Base-by-base conservation (phyloP, 2,888 invertebrate species). In the Xanthia icteritia region DNA sequence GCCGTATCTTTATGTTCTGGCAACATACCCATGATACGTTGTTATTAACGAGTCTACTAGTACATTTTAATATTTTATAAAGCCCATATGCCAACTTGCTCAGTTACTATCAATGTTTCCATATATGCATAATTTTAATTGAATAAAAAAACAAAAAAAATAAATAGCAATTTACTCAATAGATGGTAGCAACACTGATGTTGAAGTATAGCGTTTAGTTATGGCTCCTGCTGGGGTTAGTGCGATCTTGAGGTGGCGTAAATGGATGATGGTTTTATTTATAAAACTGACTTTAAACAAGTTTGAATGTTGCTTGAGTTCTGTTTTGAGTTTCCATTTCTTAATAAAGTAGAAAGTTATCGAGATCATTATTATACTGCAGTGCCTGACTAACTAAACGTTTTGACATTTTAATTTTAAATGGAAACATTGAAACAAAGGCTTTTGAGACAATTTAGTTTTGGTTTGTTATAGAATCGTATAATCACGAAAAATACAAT, bases 121-220 rank as follows among this genome's bases (percentile, higher is more conserved):
- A 31, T 31, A 31, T 2, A 31, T 31, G 31, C 31, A 31, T 31
- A 31, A 31, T 31, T n/a, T n/a, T n/a, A n/a, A 31, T 31, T 31
- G 31, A 31, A 31, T 31, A 31, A 31, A 23, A 71, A 73, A 36
- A 20, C n/a, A 15, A n/a, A 36, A 39, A 8, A 13, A 51, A 48
- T 20, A 27, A 51, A 27, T 1, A 2, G 83, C 23, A 68, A 36
- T 66, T 83, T 73, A 36, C 1, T 4, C 31, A 58, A 15, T 31
- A 0, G n/a, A 17, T 17, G 1, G 1, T 60, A 42, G 76, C 72
- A 84, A 81, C 85, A 82, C 58, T 73, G 20, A 20, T 5, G 6
- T 20, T 56, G 45, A 48, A 31, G 20, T 13, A 0, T 0, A 0
- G 13, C 76, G 82, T 76, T 82, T 84, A 45, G 81, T 73, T 82